Evolutionary conservation across 2,113 vertebrate genomes (phyloP).

Genomic region (Rhinoderma darwinii): DNA sequence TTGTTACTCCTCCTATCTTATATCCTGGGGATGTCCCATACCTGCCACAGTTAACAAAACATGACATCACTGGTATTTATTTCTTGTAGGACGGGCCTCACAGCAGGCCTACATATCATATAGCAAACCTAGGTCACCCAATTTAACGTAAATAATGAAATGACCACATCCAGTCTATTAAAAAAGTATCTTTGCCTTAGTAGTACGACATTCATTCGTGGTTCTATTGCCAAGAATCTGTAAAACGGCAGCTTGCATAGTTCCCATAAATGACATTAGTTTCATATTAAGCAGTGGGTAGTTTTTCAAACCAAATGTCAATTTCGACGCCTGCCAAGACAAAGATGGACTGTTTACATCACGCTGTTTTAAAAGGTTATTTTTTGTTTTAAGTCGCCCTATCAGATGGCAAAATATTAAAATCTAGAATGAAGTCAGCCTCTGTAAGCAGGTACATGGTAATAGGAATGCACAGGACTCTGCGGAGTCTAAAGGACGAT

Average conservation of each 20-base stretch:
- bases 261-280: constrained; percentile 24
- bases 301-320: constrained; percentile 49
- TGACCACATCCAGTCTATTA: constrained; percentile 7
- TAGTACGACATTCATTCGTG: not conserved
- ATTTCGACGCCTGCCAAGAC: constrained; percentile 45
- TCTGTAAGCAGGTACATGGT: constrained; percentile 55
- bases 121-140: not conserved
- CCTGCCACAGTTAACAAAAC: not conserved
- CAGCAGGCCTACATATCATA: not conserved
- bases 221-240: not conserved
- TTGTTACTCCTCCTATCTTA: not conserved
- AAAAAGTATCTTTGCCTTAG: not conserved
- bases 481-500: constrained; percentile 37
- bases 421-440: constrained; percentile 53
- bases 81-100: not conserved
- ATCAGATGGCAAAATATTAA: constrained; percentile 53
- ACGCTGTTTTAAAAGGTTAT: constrained; percentile 57
- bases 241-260: not conserved
- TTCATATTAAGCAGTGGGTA: constrained; percentile 34
- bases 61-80: constrained; percentile 1
- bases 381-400: constrained; percentile 48
- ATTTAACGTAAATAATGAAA: constrained; percentile 4
- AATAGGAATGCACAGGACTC: constrained; percentile 42
- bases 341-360: constrained; percentile 53
- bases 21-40: not conserved